A percentile compares a stretch with the other conserved stretches of the same genome.
Conservation (phyloP, 2,888 invertebrate genomes). For the Adelphocoris suturalis region DNA sequence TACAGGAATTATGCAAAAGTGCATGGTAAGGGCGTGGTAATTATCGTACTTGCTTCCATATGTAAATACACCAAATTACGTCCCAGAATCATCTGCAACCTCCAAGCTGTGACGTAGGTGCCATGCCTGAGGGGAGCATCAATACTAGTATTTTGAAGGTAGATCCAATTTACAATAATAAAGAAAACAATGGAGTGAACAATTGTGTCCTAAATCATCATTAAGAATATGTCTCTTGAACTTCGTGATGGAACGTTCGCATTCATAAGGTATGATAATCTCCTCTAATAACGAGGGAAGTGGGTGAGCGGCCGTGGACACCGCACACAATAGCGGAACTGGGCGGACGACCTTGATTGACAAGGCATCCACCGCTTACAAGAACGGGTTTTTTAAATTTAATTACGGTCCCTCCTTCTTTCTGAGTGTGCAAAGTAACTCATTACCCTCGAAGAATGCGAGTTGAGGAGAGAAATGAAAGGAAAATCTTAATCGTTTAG, state of each 20-base stretch:
- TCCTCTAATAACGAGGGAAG: neutral
- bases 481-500: too few relatives aligned
- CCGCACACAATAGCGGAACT: neutral
- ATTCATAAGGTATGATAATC: constrained; percentile 21
- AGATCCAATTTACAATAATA: too few relatives aligned
- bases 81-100: too few relatives aligned
- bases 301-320: constrained; percentile 23
- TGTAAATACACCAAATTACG: too few relatives aligned
- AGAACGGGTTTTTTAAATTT: neutral
- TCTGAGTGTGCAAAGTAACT: neutral
- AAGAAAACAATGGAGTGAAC: too few relatives aligned
- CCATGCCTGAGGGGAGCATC: too few relatives aligned
- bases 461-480: neutral
- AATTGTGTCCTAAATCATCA: neutral
- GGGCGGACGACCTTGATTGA: constrained; percentile 25
- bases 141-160: too few relatives aligned
- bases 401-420: neutral
- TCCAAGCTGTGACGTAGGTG: too few relatives aligned
- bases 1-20: too few relatives aligned
- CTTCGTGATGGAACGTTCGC: neutral
- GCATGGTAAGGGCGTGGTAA: too few relatives aligned
- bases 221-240: neutral
- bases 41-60: too few relatives aligned
- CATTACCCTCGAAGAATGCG: neutral
- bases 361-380: neutral